These are phyloP conservation scores for Oryzias dopingdopingensis DNA, from an alignment of 2,797 vertebrate genomes.

Conservation along the genomic window DNA sequence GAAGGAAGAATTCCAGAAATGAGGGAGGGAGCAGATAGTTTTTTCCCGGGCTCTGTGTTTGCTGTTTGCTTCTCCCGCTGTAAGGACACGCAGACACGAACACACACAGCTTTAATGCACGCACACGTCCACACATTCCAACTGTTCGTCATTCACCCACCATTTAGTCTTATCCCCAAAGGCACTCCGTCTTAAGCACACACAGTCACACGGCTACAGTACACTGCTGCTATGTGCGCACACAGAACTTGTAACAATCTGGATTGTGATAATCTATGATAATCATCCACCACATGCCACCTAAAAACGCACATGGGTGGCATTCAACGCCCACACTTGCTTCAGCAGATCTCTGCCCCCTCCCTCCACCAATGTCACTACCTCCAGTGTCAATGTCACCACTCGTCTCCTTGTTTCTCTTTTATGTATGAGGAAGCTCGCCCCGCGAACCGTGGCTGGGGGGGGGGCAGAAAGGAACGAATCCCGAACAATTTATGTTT, in stretches of 20 bases:
- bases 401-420: constrained; percentile 60
- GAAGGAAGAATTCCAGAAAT: no score
- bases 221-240: constrained; percentile 69
- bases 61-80: constrained; percentile 47
- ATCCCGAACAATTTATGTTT: constrained; percentile 75
- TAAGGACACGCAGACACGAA: constrained; percentile 44
- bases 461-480: constrained; percentile 32
- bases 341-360: constrained; percentile 56
- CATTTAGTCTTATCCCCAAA: constrained; percentile 78
- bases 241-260: constrained; percentile 79
- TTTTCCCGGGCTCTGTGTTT: constrained; percentile 18
- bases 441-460: constrained; percentile 13
- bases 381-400: constrained; percentile 72
- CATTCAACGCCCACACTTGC: constrained; percentile 73
- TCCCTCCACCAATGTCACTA: constrained; percentile 73
- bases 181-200: constrained; percentile 68
- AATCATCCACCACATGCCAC: constrained; percentile 80
- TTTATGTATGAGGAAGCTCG: constrained; percentile 58
- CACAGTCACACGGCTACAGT: constrained; percentile 64
- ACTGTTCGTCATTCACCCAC: constrained; percentile 74
- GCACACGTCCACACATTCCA: constrained; percentile 63
- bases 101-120: constrained; percentile 48
- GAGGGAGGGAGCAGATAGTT: background rate
- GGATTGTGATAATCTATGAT: constrained; percentile 81
- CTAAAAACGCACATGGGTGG: constrained; percentile 78